Base-by-base conservation (phyloP, 1,140 invertebrate species). In the Heliconius congener region DNA sequence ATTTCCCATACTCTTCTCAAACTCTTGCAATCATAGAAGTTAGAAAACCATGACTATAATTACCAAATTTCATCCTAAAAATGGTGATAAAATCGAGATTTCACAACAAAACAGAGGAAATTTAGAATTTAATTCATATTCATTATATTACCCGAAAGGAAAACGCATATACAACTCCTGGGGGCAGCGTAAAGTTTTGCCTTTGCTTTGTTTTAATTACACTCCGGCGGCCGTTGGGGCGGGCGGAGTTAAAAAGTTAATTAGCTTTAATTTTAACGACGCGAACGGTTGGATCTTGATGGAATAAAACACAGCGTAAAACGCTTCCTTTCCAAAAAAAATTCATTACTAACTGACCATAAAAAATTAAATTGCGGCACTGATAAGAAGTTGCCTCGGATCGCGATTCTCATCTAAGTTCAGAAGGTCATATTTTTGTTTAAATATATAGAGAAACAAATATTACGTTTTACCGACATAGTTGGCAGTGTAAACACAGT, bases 171-270 rank as follows among this genome's bases (percentile, higher is more conserved):
- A 82, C 80, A 81, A 87, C 80, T 92, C 91, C 90, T 89, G 73
- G 71, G 90, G 89, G 89, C 66, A 81, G 80, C 83, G 83, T 89
- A 88, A 92, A 89, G 86, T 90, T 88, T 84, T 37, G 89, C 85
- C 91, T 91, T 91, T 91, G 91, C 91, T 92, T 91, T 86, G 84
- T 86, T 93, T 92, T 92, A 92, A 93, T 93, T 90, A 88, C 86
- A 86, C 90, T 85, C 88, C 39, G 71, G 82, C 82, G 87, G 84
- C 81, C 78, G 60, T 77, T 52, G 81, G 83, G 82, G 85, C 66
- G 79, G 78, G 72, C 71, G 73, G 76, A 91, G 87, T 89, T 88
- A 91, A 92, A 93, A 93, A 91, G 90, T 88, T 92, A 91, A 91
- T 93, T 91, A 91, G 89, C 84, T 91, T 90, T 88, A 91, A 86